A percentile compares a stretch with the other conserved stretches of the same genome.
phyloP scores from a whole-genome alignment of 64 coral and sea anemone genomes.

The Stichodactyla helianthus region DNA sequence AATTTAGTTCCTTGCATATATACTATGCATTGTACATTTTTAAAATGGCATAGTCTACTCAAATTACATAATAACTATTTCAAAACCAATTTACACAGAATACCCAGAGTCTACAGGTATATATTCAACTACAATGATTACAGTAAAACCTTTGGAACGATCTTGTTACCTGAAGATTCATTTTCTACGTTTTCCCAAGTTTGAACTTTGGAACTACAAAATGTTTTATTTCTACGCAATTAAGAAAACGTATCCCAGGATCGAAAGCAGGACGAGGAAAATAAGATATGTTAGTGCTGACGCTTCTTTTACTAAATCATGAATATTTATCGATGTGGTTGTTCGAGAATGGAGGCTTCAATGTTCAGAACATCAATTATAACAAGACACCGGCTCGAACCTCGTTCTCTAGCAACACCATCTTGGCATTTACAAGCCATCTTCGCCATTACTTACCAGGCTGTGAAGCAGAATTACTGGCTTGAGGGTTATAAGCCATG shows the following conservation, averaged over 20 bases:
- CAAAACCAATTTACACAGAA: not conserved
- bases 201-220: not conserved
- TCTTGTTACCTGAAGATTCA: not conserved
- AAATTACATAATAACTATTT: not conserved
- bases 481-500: not conserved
- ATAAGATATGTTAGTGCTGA: not conserved
- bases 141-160: not conserved
- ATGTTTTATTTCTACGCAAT: not conserved
- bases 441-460: conserved; percentile 1
- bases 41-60: not conserved
- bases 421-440: not conserved
- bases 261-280: not conserved
- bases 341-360: not conserved
- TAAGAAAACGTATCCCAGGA: not conserved
- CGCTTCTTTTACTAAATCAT: conserved; percentile 8
- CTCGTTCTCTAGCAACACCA: conserved; percentile 7
- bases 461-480: not conserved
- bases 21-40: not conserved
- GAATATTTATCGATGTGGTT: not conserved
- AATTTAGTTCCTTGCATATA: not conserved
- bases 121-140: not conserved
- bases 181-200: not conserved
- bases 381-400: not conserved
- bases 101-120: not conserved
- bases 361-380: not conserved